phyloP scores from a whole-genome alignment of 2,113 vertebrate species.

The Chaenogobius annularis region DNA sequence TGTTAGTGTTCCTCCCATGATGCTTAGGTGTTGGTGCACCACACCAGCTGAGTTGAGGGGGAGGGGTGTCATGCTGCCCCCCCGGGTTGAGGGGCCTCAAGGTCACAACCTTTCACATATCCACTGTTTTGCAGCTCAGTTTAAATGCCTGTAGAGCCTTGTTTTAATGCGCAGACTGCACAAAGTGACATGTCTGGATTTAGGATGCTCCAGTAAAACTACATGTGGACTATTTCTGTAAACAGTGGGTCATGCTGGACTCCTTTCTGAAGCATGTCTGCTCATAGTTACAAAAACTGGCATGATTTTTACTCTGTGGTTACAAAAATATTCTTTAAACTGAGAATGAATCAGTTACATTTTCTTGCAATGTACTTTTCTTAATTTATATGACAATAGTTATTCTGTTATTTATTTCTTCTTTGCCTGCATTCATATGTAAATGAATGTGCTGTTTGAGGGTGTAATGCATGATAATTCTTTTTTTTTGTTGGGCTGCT shows the following conservation, averaged over 20 bases:
- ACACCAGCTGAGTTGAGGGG: conserved; percentile 72
- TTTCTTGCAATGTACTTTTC: conserved; percentile 61
- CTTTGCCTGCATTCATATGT: conserved; percentile 82
- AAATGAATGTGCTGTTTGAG: conserved; percentile 45
- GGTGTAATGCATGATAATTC: conserved; percentile 68
- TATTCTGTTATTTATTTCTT: conserved; percentile 89
- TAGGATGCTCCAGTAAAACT: conserved; percentile 1
- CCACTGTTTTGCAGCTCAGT: conserved; percentile 33
- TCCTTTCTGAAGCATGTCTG: conserved; percentile 52
- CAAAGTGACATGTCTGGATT: conserved; percentile 7
- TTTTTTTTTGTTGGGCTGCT: conserved; percentile 59
- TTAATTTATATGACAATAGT: conserved; percentile 72
- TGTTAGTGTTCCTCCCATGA: conserved; percentile 65
- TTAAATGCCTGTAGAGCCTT: conserved; percentile 7
- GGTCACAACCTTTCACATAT: conserved; percentile 46
- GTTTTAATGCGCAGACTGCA: conserved; percentile 8
- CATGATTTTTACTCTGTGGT: conserved; percentile 54
- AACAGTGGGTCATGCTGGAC: conserved; percentile 41
- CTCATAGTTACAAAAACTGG: conserved; percentile 54
- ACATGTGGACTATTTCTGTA: conserved; percentile 40
- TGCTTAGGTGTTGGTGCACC: conserved; percentile 72
- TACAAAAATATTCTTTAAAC: conserved; percentile 60
- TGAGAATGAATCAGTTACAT: conserved; percentile 46
- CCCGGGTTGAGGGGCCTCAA: conserved; percentile 19
- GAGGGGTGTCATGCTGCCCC: conserved; percentile 21